Evolutionary conservation across 2,797 vertebrate species (phyloP).

Genomic region (Coreius guichenoti): DNA sequence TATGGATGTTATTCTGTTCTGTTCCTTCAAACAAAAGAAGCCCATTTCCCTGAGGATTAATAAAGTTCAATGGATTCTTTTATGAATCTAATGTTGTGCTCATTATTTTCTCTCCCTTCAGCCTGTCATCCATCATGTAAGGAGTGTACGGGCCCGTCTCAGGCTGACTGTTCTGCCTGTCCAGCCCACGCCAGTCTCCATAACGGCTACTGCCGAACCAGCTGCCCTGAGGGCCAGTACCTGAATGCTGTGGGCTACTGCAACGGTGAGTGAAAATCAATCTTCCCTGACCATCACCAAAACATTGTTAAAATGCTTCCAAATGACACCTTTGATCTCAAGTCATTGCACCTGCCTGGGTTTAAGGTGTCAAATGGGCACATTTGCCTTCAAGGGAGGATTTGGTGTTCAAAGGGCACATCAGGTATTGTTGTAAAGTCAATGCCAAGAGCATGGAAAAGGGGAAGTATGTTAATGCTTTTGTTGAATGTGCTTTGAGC

Average conservation of each 20-base stretch:
- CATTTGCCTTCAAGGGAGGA: slow-evolving; percentile 25
- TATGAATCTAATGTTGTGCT: slow-evolving; percentile 3
- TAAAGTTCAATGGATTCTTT: background rate
- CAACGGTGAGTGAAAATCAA: slow-evolving; percentile 78
- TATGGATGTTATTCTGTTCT: background rate
- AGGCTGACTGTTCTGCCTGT: slow-evolving; percentile 85
- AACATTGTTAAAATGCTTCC: slow-evolving; percentile 2
- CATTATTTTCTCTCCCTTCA: slow-evolving; percentile 61
- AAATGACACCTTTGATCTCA: slow-evolving; percentile 24
- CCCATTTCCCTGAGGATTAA: background rate
- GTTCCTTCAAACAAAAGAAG: background rate
- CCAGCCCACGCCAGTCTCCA: slow-evolving; percentile 74
- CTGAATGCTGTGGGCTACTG: slow-evolving; percentile 84
- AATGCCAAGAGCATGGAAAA: slow-evolving; percentile 13
- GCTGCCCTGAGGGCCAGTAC: slow-evolving; percentile 85
- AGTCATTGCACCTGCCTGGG: background rate
- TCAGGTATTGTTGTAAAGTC: background rate
- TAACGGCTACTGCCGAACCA: slow-evolving; percentile 81
- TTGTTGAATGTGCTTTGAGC: background rate
- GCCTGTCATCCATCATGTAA: slow-evolving; percentile 91
- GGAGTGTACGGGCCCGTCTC: slow-evolving; percentile 82
- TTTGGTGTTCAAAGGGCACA: slow-evolving; percentile 22
- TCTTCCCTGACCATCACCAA: background rate
- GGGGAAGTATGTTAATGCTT: background rate
- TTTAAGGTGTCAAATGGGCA: slow-evolving; percentile 7